Base-by-base conservation (phyloP, 23 tunicate genomes). In the Botrylloides violaceus region DNA sequence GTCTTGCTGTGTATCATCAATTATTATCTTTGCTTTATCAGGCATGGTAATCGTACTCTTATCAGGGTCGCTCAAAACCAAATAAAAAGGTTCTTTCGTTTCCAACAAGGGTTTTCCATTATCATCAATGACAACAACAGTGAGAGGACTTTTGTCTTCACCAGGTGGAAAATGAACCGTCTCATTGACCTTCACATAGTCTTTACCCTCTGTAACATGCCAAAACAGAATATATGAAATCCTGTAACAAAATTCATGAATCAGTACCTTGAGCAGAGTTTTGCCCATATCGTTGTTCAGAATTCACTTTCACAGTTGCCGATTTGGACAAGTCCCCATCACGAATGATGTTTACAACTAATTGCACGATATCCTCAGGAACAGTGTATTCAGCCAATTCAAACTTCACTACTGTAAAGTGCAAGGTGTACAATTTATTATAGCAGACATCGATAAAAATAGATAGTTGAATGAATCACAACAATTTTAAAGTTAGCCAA, bases 131-230 rank as follows among this genome's bases (percentile, higher is more conserved):
- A 60, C n/a, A 18, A 0, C n/a, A 29, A 60, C 65, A 25, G 32
- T 1, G 1, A 60, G 28, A 25, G 65, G 28, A 25, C n/a, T 20
- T 25, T 25, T 60, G 28, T 60, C 32, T 60, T 60, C 29, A n/a
- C 32, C 32, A 18, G 28, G 21, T n/a, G 28, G 0, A 1, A 60
- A 60, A 21, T 25, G 15, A 25, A 60, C 26, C 18, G 15, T 23
- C 32, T 60, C 65, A 29, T 60, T 22, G 32, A 60, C 65, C n/a
- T 1, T 60, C 23, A 25, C 65, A 24, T 60, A 60, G 65, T 60
- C 65, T 25, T 60, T n/a, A 25, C 28, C 32, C 28, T 25, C 65
- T 60, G 65, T 15, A 60, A 60, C 19, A 60, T 60, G 19, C 0
- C 19, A 9, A 9, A 15, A 43, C 9, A 7, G 53, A 43, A 43